Evolutionary conservation across 2,113 vertebrate genomes (phyloP).

Genomic region (Engraulis encrasicolus): DNA sequence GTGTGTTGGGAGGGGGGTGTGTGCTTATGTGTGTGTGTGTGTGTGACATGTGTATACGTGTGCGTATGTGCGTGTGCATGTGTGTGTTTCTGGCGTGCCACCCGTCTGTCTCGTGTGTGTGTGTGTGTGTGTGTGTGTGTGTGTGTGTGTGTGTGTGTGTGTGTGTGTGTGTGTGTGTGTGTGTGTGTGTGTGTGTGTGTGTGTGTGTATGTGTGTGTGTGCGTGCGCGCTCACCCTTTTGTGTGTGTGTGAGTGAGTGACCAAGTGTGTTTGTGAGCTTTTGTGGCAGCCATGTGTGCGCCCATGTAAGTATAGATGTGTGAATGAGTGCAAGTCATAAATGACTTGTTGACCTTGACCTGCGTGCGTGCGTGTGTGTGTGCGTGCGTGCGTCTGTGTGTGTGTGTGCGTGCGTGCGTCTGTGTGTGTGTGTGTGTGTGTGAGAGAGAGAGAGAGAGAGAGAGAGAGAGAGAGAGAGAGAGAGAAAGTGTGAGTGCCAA

Average conservation of each 20-base stretch:
- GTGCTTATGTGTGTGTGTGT: not conserved
- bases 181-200: not conserved
- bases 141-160: not conserved
- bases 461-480: too few relatives aligned
- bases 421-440: not conserved
- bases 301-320: conserved; percentile 5
- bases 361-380: not conserved
- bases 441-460: not conserved
- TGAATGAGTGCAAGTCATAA: conserved; percentile 3
- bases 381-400: not conserved
- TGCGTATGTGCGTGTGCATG: not conserved
- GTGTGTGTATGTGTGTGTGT: not conserved
- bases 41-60: not conserved
- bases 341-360: conserved; percentile 5
- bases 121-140: not conserved
- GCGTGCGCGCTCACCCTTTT: not conserved
- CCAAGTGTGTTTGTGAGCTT: not conserved
- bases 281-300: not conserved
- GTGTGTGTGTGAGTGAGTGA: not conserved
- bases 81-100: not conserved
- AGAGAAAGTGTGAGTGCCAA: too few relatives aligned
- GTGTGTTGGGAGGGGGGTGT: too few relatives aligned
- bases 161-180: not conserved
- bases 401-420: conserved; percentile 3
- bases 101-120: too few relatives aligned